Conservation (phyloP, 2,797 vertebrate genomes). For the Bucorvus abyssinicus region DNA sequence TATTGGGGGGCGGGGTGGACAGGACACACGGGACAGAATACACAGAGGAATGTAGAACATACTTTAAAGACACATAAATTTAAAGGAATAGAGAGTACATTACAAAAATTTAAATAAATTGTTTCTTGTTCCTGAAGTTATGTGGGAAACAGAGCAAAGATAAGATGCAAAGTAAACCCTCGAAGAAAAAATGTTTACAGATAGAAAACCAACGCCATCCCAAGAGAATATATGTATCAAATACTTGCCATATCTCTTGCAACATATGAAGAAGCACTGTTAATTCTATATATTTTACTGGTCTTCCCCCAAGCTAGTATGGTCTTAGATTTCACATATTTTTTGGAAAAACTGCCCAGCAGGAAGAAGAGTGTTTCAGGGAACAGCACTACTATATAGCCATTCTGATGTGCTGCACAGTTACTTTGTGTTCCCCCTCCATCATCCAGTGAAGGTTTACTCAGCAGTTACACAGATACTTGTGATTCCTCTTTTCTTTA, state of each 20-base stretch:
- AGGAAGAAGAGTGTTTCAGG: neutral
- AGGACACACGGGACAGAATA: neutral
- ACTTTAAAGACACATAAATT: neutral
- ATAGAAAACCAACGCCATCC: neutral
- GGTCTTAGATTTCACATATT: neutral
- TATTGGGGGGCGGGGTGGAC: neutral
- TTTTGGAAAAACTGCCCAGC: neutral
- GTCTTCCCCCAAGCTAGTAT: neutral
- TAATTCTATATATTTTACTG: neutral
- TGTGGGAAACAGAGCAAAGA: neutral
- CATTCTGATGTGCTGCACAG: neutral
- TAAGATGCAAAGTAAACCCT: constrained; percentile 3
- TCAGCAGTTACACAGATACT: neutral
- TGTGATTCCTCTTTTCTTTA: neutral
- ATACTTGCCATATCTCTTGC: neutral
- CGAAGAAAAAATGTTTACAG: neutral
- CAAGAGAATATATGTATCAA: neutral
- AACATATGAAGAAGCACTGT: neutral
- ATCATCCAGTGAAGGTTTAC: neutral
- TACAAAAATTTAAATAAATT: neutral
- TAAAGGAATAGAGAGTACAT: neutral
- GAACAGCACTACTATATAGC: neutral
- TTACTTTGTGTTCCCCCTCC: neutral
- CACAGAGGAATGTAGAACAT: neutral
- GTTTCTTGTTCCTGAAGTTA: neutral